phyloP scores from a whole-genome alignment of 2,113 vertebrate species.

The Brachyhypopomus occidentalis region DNA sequence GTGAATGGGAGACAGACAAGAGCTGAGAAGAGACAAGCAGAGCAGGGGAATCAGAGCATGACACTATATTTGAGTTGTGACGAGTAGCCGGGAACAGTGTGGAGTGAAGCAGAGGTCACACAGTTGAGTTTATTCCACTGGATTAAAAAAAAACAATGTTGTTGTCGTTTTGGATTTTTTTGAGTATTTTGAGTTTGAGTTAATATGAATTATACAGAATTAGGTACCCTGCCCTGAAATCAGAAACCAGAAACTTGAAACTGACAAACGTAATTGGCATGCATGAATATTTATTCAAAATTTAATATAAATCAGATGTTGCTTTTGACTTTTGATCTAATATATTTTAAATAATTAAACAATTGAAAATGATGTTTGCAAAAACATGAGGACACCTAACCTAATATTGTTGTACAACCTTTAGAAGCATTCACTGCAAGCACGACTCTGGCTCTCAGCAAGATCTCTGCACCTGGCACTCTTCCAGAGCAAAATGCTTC shows the following conservation, averaged over 20 bases:
- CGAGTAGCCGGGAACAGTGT: background rate
- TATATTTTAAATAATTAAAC: too few relatives aligned
- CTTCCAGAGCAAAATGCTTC: background rate
- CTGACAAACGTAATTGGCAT: too few relatives aligned
- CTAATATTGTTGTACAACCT: background rate
- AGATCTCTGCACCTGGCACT: background rate
- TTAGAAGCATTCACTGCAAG: background rate
- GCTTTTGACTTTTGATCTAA: too few relatives aligned
- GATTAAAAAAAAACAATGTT: background rate
- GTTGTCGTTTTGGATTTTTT: background rate
- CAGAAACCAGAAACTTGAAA: too few relatives aligned
- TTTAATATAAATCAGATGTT: too few relatives aligned
- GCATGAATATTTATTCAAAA: too few relatives aligned
- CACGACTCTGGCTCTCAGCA: background rate
- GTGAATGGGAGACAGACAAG: constrained; percentile 11
- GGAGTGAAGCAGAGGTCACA: background rate
- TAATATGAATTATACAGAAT: too few relatives aligned
- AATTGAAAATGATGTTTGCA: too few relatives aligned
- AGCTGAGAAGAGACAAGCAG: background rate
- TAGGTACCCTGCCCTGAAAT: too few relatives aligned
- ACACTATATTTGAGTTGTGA: background rate
- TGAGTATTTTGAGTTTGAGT: background rate
- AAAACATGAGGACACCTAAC: too few relatives aligned
- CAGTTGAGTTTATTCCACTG: background rate
- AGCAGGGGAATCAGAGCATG: constrained; percentile 9